Evolutionary conservation across 1,140 invertebrate genomes (phyloP).

Genomic region (Phymorhynchus buccinoides): DNA sequence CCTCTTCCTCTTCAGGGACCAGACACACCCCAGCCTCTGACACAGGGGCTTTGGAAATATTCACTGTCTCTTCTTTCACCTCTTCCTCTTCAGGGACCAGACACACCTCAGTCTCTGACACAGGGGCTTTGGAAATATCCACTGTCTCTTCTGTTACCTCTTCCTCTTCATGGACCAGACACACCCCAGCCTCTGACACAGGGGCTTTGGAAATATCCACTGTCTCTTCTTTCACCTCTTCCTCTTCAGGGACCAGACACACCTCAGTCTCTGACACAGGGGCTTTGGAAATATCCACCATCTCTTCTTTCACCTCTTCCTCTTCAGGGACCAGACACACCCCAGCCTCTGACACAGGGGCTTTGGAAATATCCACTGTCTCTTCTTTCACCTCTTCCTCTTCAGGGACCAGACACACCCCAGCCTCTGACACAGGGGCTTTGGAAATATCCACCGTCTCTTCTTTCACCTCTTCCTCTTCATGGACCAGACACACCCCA

Average conservation of each 20-base stretch:
- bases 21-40: not conserved
- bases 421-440: not conserved
- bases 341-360: not conserved
- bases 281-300: not conserved
- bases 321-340: slow-evolving; percentile 9
- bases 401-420: not conserved
- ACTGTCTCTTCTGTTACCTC: not conserved
- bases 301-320: not conserved
- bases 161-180: not conserved
- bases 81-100: slow-evolving; percentile 47
- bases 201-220: not conserved
- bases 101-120: not conserved
- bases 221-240: slow-evolving; percentile 20
- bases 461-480: slow-evolving; percentile 41
- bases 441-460: slow-evolving; percentile 58
- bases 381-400: slow-evolving; percentile 33
- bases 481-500: not conserved
- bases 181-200: not conserved
- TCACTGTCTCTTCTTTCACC: slow-evolving; percentile 61
- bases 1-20: slow-evolving; percentile 16
- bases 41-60: not conserved
- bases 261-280: not conserved
- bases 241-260: not conserved
- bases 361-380: not conserved
- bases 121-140: not conserved